Base-by-base conservation (phyloP, 2,888 invertebrate species). In the Ophion ventricosus region DNA sequence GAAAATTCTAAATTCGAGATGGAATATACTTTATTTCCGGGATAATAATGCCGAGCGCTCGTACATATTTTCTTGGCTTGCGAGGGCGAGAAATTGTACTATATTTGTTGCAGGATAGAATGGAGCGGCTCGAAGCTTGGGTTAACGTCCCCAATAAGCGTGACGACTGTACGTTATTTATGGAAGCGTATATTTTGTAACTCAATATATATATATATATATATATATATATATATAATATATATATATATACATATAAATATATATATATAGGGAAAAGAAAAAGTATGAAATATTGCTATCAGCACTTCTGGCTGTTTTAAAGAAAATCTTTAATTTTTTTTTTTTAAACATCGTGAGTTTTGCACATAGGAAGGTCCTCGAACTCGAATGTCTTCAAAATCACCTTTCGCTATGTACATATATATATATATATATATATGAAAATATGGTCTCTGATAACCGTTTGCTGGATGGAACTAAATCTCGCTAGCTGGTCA, bases 401-500 rank as follows among this genome's bases (percentile, higher is more conserved):
- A 43, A 43, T 43, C 17, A 3, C 8, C 26, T 63, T 63, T 29
- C 17, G 14, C 2, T 43, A 17, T 43, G n/a, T 61, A 63, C 14
- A 49, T 63, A 29, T 64, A 23, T 59, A 10, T 59, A 59, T 43
- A 17, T 59, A 40, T 29, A 8, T 59, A 20, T 66, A 43, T 11
- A 26, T 43, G 43, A n/a, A 29, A 70, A 49, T 25, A 66, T 61
- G 35, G 61, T n/a, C 61, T 64, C 43, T 66, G 56, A 79, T 79
- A 76, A 79, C 66, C 79, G 70, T 84, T 82, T 79, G 75, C 82
- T 72, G 85, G 87, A 87, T 86, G 74, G 82, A 90, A 89, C 86
- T 89, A 85, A 85, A 90, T 90, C 89, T 88, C 87, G 63, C 75
- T 86, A 3, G 78, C 86, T 86, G 88, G 88, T 86, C 87, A 89